Evolutionary conservation across 1,140 invertebrate genomes (phyloP), one percentile per base, ranked within the genome.

Genomic region (Choristoneura fumiferana): DNA sequence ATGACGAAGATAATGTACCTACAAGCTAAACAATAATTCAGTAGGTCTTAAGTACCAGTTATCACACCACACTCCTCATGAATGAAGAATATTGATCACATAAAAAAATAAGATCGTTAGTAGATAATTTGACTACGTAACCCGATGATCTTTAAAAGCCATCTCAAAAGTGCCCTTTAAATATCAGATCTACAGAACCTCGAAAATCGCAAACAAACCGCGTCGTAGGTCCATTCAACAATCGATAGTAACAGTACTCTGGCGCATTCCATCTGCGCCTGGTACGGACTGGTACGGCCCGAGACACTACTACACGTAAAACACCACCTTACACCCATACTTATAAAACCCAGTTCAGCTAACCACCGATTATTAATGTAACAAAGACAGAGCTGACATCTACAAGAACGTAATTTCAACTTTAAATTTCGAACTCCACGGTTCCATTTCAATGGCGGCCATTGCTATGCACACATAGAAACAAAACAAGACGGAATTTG

Each of bases 171-270:
- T 29, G 22, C 22, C 22, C 22, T 29, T 29, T 29, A 29, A 29
- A 29, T 6, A 29, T 29, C 22, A 6, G 6, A 29, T 29, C 22
- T 29, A 29, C 22, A 6, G 22, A 29, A 29, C 22, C 22, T 29
- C 22, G 6, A 29, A 29, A 29, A 29, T 29, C 22, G 22, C 61
- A 55, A 65, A 59, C 43, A 57, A 56, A 62, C 56, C 53, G 22
- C 35, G n/a, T n/a, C n/a, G n/a, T n/a, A n/a, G n/a, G n/a, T n/a
- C 58, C 56, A 56, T 60, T 55, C 55, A 68, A 71, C 67, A 68
- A 71, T 76, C 74, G 62, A 62, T 64, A 67, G 72, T 78, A 75
- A 75, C 72, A 69, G 76, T 76, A 73, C 67, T 71, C 73, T 52
- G 58, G 71, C 70, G 74, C 72, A 45, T 45, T 18, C 40, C 15